Evolutionary conservation across 2,113 vertebrate species (phyloP), one percentile per base, ranked within the genome.

Genomic region (Morphnarchus princeps): DNA sequence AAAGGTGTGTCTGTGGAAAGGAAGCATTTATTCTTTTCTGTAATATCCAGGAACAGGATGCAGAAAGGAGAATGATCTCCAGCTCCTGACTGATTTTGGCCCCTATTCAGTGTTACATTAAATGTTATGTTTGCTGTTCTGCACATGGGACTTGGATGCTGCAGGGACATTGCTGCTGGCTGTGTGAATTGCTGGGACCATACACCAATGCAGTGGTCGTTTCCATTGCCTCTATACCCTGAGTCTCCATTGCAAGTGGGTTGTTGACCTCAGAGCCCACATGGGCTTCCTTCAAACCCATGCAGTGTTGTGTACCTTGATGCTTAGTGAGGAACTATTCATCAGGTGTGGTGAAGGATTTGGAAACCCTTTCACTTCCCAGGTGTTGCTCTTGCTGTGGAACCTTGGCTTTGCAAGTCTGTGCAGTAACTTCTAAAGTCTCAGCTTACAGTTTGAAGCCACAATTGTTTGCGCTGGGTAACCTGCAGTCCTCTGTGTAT

Each of bases 161-260:
- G 67, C 47, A 34, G 73, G n/a, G 24, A 32, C 5, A 0, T 24
- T 54, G 66, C 74, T 19, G 28, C 69, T 57, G 28, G 28, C 43
- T 47, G 28, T 52, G 72, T 0, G 0, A 16, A 28, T 7, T 38
- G 29, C 58, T 59, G 72, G 65, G 62, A 29, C 67, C 13, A 0
- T 34, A 13, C 0, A 3, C 40, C 55, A 43, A n/a, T 8, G 22
- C 61, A 38, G 40, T 1, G 4, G 8, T 62, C 0, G 1, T 74
- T 67, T 38, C 36, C 5, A 3, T 22, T 69, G 61, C 54, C 40
- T 29, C 61, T 74, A n/a, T 22, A 38, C 40, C 47, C 19, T 3
- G 16, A 61, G n/a, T 45, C 62, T 86, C 49, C 25, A 3, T 7
- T 31, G 49, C 57, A 29, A 49, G 24, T 12, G 52, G 45, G 13